Conservation (phyloP, 53 echinoderm and acorn worm genomes). For the Mesocentrotus franciscanus region DNA sequence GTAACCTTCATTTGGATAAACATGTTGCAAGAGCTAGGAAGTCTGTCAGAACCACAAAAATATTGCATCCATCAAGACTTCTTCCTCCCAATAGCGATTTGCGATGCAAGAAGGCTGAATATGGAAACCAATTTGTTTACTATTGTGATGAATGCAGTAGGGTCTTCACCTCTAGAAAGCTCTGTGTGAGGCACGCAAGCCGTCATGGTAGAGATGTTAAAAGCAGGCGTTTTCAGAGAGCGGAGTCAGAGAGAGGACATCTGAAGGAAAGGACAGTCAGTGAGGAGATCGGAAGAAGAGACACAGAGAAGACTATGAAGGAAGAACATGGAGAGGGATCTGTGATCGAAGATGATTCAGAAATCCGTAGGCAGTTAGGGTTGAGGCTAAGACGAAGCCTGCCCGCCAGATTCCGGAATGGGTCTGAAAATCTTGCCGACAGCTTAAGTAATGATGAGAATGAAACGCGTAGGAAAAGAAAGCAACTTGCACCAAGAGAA, state of each 20-base stretch:
- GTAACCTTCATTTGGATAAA: background rate
- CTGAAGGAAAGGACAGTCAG: background rate
- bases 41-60: background rate
- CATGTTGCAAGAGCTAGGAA: background rate
- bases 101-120: background rate
- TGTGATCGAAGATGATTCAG: background rate
- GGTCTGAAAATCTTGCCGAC: background rate
- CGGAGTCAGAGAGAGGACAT: background rate
- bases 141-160: constrained; percentile 3
- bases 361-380: background rate
- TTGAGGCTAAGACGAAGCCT: background rate
- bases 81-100: background rate
- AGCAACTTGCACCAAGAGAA: constrained; percentile 3
- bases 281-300: background rate
- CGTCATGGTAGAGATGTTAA: background rate
- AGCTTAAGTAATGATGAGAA: background rate
- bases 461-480: background rate
- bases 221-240: background rate
- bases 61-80: background rate
- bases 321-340: background rate
- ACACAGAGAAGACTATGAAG: background rate
- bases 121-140: background rate
- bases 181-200: background rate
- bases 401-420: background rate
- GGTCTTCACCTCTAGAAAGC: background rate